Conservation (phyloP, 2,888 invertebrate genomes). For the Brachyptera putata region DNA sequence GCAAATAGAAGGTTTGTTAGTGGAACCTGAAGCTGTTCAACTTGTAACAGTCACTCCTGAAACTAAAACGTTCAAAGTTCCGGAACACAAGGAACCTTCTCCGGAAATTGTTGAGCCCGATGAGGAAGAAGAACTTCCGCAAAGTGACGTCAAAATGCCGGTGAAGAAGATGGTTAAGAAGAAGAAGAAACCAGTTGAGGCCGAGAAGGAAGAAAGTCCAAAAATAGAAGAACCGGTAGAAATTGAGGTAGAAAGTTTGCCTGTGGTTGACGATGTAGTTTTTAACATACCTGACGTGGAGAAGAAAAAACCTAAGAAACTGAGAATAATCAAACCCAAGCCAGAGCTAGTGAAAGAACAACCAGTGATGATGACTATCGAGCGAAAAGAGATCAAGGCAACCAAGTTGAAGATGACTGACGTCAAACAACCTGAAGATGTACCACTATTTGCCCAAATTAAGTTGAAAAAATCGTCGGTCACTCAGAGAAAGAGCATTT, state of each 20-base stretch:
- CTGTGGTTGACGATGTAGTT: constrained; percentile 10
- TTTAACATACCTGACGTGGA: constrained; percentile 11
- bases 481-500: constrained; percentile 33
- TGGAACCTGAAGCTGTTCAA: constrained; percentile 21
- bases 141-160: constrained; percentile 22
- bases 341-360: constrained; percentile 20
- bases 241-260: constrained; percentile 10
- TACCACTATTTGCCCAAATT: constrained; percentile 34
- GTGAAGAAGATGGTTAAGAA: constrained; percentile 32
- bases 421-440: constrained; percentile 34
- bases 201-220: constrained; percentile 38
- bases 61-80: constrained; percentile 10
- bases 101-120: constrained; percentile 15
- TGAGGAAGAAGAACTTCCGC: constrained; percentile 21
- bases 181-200: constrained; percentile 30
- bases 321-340: constrained; percentile 14
- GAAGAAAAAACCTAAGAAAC: constrained; percentile 23
- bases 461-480: constrained; percentile 33
- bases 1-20: constrained; percentile 3
- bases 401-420: constrained; percentile 33
- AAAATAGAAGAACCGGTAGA: constrained; percentile 36
- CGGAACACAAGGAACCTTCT: not conserved
- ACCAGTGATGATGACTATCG: constrained; percentile 30
- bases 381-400: constrained; percentile 34
- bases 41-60: not conserved